Evolutionary conservation across 2,888 invertebrate genomes (phyloP).

Genomic region (Heliconius aoede): DNA sequence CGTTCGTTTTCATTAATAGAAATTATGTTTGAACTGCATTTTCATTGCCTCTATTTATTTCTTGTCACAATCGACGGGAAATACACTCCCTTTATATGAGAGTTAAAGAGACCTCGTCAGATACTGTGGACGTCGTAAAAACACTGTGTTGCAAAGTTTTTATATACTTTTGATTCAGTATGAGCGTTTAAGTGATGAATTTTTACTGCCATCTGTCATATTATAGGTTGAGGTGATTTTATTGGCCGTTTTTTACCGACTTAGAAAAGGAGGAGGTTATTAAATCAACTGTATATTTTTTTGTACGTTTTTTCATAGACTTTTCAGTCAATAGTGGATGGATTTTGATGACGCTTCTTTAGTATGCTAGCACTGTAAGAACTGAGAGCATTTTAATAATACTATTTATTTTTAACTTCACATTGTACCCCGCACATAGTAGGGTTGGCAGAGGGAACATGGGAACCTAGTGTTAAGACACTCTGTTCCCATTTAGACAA

Average conservation of each 20-base stretch:
- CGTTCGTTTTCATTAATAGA: slow-evolving; percentile 43
- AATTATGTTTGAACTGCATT: slow-evolving; percentile 44
- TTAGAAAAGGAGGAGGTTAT: too few species aligned
- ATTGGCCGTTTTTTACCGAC: not conserved
- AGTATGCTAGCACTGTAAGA: not conserved
- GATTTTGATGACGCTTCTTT: too few species aligned
- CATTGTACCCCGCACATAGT: too few species aligned
- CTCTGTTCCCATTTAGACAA: not conserved
- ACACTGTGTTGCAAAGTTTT: not conserved
- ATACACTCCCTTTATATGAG: slow-evolving; percentile 34
- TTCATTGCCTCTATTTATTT: slow-evolving; percentile 46
- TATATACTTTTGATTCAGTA: slow-evolving; percentile 10
- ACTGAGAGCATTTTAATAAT: not conserved
- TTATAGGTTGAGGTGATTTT: not conserved
- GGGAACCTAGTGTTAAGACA: too few species aligned
- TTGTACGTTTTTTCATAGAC: too few species aligned
- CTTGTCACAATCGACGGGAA: slow-evolving; percentile 41
- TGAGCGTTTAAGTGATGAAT: not conserved
- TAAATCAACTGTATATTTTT: too few species aligned
- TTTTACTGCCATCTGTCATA: slow-evolving; percentile 8
- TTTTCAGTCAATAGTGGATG: too few species aligned
- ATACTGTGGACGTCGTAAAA: slow-evolving; percentile 11
- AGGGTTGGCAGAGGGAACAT: too few species aligned
- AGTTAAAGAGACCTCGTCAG: slow-evolving; percentile 33
- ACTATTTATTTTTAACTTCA: too few species aligned